A percentile compares a stretch with the other conserved stretches of the same genome.
phyloP scores from a whole-genome alignment of 2,113 vertebrate genomes.

The Mixornis gularis region DNA sequence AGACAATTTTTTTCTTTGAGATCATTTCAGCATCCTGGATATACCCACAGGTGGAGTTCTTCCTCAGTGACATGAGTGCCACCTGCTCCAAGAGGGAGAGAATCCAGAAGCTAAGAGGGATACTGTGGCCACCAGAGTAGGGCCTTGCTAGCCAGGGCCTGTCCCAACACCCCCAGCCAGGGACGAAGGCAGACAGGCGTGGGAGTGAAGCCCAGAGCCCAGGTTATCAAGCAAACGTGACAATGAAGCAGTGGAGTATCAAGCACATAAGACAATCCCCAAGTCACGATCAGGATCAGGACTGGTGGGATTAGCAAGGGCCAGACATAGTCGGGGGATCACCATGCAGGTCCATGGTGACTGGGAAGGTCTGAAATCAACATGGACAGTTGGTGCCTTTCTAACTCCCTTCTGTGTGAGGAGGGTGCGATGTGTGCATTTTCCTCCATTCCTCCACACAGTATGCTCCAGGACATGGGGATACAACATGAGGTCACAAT shows the following conservation, averaged over 20 bases:
- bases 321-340: background rate
- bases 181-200: background rate
- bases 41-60: background rate
- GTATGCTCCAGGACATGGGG: background rate
- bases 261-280: background rate
- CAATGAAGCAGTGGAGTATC: background rate
- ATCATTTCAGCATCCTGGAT: background rate
- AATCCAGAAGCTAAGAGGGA: background rate
- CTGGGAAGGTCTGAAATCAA: background rate
- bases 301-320: background rate
- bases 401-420: background rate
- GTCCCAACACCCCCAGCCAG: background rate
- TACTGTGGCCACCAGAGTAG: background rate
- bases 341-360: background rate
- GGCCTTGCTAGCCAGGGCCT: background rate
- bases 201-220: background rate
- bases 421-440: background rate
- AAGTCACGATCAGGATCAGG: background rate
- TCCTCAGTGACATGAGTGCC: background rate
- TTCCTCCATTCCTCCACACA: background rate
- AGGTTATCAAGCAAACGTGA: background rate
- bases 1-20: background rate
- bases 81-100: rapidly evolving
- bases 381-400: background rate
- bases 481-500: background rate